phyloP scores from a whole-genome alignment of 2,888 invertebrate species.

The Agrochola litura region DNA sequence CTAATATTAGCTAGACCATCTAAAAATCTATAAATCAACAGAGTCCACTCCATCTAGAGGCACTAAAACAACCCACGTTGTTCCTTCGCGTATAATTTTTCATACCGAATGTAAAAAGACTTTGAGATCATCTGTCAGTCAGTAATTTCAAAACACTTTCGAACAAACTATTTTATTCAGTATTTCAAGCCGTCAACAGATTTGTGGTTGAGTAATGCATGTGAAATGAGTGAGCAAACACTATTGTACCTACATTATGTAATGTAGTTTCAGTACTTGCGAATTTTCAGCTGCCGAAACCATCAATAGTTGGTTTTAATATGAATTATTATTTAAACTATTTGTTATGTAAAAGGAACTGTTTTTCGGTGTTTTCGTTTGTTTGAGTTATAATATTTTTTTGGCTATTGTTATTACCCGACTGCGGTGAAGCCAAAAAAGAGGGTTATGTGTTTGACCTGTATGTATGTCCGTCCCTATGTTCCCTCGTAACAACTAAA shows the following conservation, averaged over 20 bases:
- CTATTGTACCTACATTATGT: neutral
- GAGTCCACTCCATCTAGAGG: neutral
- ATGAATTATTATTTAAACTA: slow-evolving; percentile 9
- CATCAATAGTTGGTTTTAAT: slow-evolving; percentile 1
- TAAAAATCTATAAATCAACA: slow-evolving; percentile 16
- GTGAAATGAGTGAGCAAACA: slow-evolving; percentile 10
- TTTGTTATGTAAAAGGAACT: neutral
- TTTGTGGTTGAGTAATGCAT: slow-evolving; percentile 34
- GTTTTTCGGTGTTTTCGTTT: neutral
- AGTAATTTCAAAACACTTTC: slow-evolving; percentile 44
- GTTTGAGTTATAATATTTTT: neutral
- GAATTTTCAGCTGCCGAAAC: slow-evolving; percentile 7
- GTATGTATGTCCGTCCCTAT: no score
- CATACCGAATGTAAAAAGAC: slow-evolving; percentile 18
- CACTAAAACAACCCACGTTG: neutral
- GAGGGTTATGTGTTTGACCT: no score
- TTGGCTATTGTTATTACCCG: neutral
- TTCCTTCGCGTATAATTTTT: neutral
- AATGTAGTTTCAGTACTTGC: slow-evolving; percentile 20
- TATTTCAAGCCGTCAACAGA: slow-evolving; percentile 26
- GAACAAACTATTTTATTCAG: slow-evolving; percentile 40
- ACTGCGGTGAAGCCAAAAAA: no score
- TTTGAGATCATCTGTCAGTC: slow-evolving; percentile 35
- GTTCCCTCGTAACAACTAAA: no score
- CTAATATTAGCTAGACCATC: neutral